Conservation (phyloP, 2,797 vertebrate species). For the Euphonia xanthogaster region DNA sequence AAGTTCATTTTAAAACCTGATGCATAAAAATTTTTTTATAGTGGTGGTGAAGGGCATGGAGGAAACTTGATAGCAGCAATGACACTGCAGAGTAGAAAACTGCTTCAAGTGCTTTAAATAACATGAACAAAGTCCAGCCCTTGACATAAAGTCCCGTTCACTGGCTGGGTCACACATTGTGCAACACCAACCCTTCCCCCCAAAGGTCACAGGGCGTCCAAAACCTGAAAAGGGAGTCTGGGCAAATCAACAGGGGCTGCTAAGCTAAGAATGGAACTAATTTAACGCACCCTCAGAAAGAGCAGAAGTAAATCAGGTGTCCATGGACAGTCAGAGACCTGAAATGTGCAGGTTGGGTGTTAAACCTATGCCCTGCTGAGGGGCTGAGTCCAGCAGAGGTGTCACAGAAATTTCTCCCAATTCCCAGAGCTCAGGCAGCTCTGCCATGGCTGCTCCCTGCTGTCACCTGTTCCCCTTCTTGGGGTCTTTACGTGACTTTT, state of each 20-base stretch:
- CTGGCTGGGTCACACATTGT: neutral
- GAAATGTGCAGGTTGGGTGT: neutral
- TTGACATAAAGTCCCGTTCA: neutral
- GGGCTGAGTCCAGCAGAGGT: neutral
- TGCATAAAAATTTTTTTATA: neutral
- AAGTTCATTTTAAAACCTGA: neutral
- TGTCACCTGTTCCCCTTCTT: fast-evolving
- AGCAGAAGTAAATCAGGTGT: neutral
- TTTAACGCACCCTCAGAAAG: neutral
- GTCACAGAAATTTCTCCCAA: neutral
- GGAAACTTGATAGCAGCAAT: neutral
- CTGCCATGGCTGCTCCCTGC: neutral
- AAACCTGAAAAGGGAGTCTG: neutral
- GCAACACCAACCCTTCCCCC: neutral
- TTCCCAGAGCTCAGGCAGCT: neutral
- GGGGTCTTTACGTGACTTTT: fast-evolving
- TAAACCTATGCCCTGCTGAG: neutral
- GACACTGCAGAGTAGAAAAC: neutral
- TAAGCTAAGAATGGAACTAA: neutral
- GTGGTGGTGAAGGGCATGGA: neutral
- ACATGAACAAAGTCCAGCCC: neutral
- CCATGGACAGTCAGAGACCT: neutral
- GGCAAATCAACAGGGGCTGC: neutral
- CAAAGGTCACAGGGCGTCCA: neutral
- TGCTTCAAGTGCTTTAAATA: neutral